Base-by-base conservation (phyloP, 2,888 invertebrate genomes). In the Poecilus cupreus region DNA sequence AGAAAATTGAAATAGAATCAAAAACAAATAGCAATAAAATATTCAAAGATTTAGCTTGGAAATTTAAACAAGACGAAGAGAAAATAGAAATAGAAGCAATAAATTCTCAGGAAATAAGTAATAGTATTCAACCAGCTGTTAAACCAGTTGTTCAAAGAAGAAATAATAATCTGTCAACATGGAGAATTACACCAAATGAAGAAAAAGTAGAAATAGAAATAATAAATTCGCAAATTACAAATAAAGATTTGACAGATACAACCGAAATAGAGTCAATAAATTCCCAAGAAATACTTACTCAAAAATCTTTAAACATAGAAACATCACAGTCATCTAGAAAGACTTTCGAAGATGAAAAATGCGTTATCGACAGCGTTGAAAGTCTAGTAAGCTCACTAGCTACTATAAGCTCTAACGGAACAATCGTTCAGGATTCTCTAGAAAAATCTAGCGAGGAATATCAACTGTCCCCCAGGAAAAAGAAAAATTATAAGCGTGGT, bases 401-500 rank as follows among this genome's bases (percentile, higher is more conserved):
- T 2, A 72, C 43, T 13, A 80, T 72, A 51, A 80, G 37, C 68
- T 80, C 80, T 13, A 72, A 32, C 24, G 49, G 57, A 16, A 72
- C 80, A 6, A 22, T 80, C 18, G 57, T 80, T 37, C 37, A 26
- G 11, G 80, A 80, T 20, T 57, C 72, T 3, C 43, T 72, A 16
- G 80, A 80, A 72, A 54, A 72, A 51, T 70, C 70, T 18, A 46
- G 43, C 13, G 72, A 80, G 16, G 54, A 54, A 39, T 85, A 86
- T 82, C 83, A 85, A 82, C 83, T 84, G 39, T 85, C 84, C 70
- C 81, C 82, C 70, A 83, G 83, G 54, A 85, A 83, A 60, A 85
- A 83, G 77, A 88, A 85, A 83, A 88, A 86, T 74, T 90, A 89
- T 83, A 91, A 90, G 86, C 91, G 90, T 84, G 89, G 89, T 83